Conservation (phyloP, 2,888 invertebrate genomes). For the Alitta virens region DNA sequence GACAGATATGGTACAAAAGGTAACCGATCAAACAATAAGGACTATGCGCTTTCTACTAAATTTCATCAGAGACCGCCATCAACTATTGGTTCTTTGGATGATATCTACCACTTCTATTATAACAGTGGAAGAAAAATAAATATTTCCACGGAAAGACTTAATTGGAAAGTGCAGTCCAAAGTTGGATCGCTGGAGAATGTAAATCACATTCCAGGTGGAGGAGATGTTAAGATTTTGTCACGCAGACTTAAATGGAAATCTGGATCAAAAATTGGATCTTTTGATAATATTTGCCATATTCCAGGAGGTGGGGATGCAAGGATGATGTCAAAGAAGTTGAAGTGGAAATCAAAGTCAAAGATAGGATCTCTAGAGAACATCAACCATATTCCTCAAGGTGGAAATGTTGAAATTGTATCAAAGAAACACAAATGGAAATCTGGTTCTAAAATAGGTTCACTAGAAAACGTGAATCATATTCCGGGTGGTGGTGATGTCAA, state of each 20-base stretch:
- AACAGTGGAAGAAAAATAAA: neutral
- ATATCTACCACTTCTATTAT: neutral
- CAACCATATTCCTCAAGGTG: neutral
- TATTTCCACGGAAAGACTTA: neutral
- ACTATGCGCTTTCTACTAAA: too few species aligned
- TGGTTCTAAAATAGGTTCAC: neutral
- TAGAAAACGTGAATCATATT: constrained; percentile 1
- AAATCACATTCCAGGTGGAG: neutral
- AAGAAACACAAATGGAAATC: neutral
- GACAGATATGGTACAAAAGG: too few species aligned
- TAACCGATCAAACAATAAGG: too few species aligned
- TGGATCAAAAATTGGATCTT: neutral
- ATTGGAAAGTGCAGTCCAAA: neutral
- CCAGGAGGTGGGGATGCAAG: neutral
- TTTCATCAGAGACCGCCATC: neutral
- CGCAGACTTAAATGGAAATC: constrained; percentile 31
- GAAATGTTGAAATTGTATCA: neutral
- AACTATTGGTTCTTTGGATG: neutral
- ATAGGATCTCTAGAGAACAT: neutral
- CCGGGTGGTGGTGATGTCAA: neutral
- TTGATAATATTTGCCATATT: neutral
- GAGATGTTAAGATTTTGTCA: constrained; percentile 11
- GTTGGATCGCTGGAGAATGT: constrained; percentile 1
- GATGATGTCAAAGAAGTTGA: neutral
- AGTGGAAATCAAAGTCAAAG: neutral